Evolutionary conservation across 2,888 invertebrate species (phyloP).

Genomic region (Parnassius apollo): DNA sequence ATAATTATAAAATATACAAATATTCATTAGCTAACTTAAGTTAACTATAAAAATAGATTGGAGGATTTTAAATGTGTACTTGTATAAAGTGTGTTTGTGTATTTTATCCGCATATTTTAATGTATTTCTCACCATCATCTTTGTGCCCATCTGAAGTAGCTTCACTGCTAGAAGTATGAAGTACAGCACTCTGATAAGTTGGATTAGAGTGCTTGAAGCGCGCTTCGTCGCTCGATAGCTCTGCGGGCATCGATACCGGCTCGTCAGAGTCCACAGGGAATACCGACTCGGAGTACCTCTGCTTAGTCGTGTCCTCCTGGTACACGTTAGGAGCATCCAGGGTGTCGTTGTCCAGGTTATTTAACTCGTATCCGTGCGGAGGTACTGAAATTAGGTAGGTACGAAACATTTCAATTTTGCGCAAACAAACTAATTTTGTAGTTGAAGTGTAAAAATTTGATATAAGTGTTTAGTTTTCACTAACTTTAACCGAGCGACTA

Average conservation of each 20-base stretch:
- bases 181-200: constrained; percentile 88
- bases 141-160: constrained; percentile 60
- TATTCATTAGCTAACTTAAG: no score
- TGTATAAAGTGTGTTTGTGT: no score
- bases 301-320: constrained; percentile 67
- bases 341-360: constrained; percentile 84
- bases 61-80: no score
- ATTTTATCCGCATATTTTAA: background rate
- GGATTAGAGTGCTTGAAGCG: constrained; percentile 87
- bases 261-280: constrained; percentile 70
- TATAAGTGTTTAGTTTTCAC: no score
- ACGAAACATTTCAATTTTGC: no score
- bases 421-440: no score
- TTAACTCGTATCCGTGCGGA: constrained; percentile 84
- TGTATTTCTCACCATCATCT: constrained; percentile 62
- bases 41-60: no score
- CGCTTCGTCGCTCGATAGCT: constrained; percentile 63
- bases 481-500: no score
- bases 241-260: constrained; percentile 71
- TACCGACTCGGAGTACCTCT: constrained; percentile 57
- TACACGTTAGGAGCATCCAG: constrained; percentile 81
- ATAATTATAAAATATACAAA: no score
- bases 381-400: constrained; percentile 68
- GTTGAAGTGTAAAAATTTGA: no score
- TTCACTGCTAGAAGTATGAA: constrained; percentile 75